phyloP scores from a whole-genome alignment of 2,888 invertebrate species.

The Hedya salicella region DNA sequence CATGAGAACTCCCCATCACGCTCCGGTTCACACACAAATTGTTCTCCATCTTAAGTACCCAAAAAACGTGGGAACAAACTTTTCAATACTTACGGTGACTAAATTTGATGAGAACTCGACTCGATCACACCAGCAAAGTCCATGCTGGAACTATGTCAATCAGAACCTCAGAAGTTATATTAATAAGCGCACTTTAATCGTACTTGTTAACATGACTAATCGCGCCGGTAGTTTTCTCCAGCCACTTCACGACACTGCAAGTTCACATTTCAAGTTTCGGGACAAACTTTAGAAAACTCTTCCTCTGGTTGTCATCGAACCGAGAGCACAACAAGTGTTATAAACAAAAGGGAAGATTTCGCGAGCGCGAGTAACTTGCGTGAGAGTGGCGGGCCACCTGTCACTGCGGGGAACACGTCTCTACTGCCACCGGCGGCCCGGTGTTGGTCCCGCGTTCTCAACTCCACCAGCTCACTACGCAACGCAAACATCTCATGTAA shows the following conservation, averaged over 20 bases:
- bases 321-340: slow-evolving; percentile 70
- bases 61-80: slow-evolving; percentile 46
- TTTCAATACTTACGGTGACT: slow-evolving; percentile 56
- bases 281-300: slow-evolving; percentile 52
- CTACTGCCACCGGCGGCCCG: slow-evolving; percentile 68
- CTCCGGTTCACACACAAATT: slow-evolving; percentile 53
- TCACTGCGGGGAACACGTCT: slow-evolving; percentile 74
- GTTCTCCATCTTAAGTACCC: slow-evolving; percentile 44
- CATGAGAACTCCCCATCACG: slow-evolving; percentile 45
- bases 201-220: slow-evolving; percentile 73
- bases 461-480: slow-evolving; percentile 61
- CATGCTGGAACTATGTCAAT: slow-evolving; percentile 66
- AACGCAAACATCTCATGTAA: slow-evolving; percentile 37
- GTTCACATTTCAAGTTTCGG: slow-evolving; percentile 64
- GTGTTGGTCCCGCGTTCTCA: slow-evolving; percentile 62
- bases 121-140: slow-evolving; percentile 60
- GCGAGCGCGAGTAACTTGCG: slow-evolving; percentile 72
- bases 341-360: slow-evolving; percentile 75
- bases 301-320: slow-evolving; percentile 53
- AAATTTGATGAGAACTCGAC: slow-evolving; percentile 50
- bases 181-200: slow-evolving; percentile 77
- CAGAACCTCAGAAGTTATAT: slow-evolving; percentile 66
- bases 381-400: slow-evolving; percentile 74
- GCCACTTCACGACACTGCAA: slow-evolving; percentile 78
- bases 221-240: slow-evolving; percentile 67